Conservation (phyloP, 1,140 invertebrate genomes). For the Diprion similis region DNA sequence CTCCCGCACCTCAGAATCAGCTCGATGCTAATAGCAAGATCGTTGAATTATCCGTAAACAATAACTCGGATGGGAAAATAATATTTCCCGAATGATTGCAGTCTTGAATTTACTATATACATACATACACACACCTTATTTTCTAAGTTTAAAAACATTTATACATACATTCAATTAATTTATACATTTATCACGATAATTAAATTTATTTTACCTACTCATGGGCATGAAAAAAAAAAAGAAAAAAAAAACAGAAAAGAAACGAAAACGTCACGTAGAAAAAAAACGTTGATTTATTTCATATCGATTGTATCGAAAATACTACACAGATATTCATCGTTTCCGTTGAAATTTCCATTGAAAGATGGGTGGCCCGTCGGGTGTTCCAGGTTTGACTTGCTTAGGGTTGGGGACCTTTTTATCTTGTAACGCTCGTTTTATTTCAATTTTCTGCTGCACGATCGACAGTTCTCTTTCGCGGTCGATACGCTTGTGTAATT, state of each 20-base stretch:
- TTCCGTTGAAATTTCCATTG: conserved; percentile 88
- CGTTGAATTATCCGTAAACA: not conserved
- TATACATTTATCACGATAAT: too few relatives aligned
- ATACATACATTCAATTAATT: too few relatives aligned
- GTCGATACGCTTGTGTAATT: conserved; percentile 81
- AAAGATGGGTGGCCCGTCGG: conserved; percentile 79
- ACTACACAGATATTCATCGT: conserved; percentile 58
- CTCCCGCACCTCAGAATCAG: not conserved
- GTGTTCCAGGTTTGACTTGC: conserved; percentile 71
- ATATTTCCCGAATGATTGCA: not conserved
- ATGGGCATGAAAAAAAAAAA: too few relatives aligned
- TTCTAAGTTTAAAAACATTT: too few relatives aligned
- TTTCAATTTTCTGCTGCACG: conserved; percentile 84
- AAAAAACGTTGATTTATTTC: conserved; percentile 18
- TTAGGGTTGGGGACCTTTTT: conserved; percentile 70
- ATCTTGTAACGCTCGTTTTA: conserved; percentile 76
- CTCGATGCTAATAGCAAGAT: not conserved
- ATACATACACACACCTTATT: too few relatives aligned
- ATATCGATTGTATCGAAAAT: not conserved
- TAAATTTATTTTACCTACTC: too few relatives aligned
- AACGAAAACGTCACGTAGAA: conserved; percentile 4
- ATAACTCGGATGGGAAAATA: not conserved
- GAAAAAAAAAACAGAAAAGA: too few relatives aligned
- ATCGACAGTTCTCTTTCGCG: conserved; percentile 82
- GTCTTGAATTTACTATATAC: too few relatives aligned